Conservation (phyloP, 1,140 invertebrate genomes). For the Pararge aegeria region DNA sequence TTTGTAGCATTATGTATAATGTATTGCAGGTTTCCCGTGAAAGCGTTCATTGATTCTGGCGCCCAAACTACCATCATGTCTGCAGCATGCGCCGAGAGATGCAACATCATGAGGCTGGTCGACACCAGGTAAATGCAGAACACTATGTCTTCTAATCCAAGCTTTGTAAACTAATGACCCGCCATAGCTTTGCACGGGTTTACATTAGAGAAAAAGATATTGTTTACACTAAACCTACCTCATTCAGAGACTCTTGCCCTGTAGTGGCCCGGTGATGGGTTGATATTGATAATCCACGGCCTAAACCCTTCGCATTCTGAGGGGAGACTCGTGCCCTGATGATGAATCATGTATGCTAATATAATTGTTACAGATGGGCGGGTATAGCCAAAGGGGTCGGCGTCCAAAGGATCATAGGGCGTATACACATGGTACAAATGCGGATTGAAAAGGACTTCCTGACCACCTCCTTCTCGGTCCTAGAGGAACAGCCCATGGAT, state of each 20-base stretch:
- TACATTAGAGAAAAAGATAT: too few relatives aligned
- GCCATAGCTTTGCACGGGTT: too few relatives aligned
- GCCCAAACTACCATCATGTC: slow-evolving; percentile 98
- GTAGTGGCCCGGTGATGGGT: too few relatives aligned
- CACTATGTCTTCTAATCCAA: too few relatives aligned
- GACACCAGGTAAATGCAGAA: slow-evolving; percentile 82
- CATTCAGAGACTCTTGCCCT: too few relatives aligned
- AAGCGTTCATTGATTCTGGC: slow-evolving; percentile 98
- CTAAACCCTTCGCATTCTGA: too few relatives aligned
- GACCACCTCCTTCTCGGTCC: slow-evolving; percentile 97
- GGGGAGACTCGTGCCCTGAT: too few relatives aligned
- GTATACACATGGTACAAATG: slow-evolving; percentile 98
- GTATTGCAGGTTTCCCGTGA: slow-evolving; percentile 86
- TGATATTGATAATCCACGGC: too few relatives aligned
- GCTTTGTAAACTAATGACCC: too few relatives aligned
- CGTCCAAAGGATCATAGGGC: slow-evolving; percentile 96
- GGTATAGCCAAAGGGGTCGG: slow-evolving; percentile 98
- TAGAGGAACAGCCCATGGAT: slow-evolving; percentile 98
- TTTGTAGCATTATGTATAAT: too few relatives aligned
- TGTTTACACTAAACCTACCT: too few relatives aligned
- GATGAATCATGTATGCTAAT: too few relatives aligned
- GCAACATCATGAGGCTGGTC: slow-evolving; percentile 97
- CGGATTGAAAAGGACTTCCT: slow-evolving; percentile 96
- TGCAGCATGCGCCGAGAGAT: slow-evolving; percentile 93
- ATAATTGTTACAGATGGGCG: slow-evolving; percentile 85